phyloP scores from a whole-genome alignment of 2,113 vertebrate genomes.

The Phycodurus eques region DNA sequence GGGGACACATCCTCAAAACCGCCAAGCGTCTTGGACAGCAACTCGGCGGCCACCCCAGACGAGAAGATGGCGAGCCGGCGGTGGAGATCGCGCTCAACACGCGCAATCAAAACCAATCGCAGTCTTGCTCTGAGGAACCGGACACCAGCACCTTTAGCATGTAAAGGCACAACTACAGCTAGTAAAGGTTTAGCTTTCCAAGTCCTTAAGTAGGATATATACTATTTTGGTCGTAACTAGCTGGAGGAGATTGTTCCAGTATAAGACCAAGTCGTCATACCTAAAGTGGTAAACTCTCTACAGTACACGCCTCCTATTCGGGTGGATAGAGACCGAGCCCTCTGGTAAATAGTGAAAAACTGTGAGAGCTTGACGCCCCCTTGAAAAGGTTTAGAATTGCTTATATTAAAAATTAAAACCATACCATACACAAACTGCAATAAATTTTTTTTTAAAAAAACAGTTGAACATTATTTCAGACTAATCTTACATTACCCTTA shows the following conservation, averaged over 20 bases:
- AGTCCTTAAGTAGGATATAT: background rate
- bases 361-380: no score
- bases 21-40: slow-evolving; percentile 74
- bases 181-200: background rate
- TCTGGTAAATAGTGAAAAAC: background rate
- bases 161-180: slow-evolving; percentile 25
- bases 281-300: background rate
- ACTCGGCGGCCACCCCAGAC: slow-evolving; percentile 36
- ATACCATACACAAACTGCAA: no score
- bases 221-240: background rate
- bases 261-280: background rate
- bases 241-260: background rate
- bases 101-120: slow-evolving; percentile 40
- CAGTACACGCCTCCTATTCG: background rate
- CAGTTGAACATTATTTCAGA: no score
- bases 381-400: no score
- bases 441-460: no score
- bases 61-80: slow-evolving; percentile 27
- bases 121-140: slow-evolving; percentile 58
- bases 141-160: slow-evolving; percentile 76
- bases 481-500: no score
- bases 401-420: no score
- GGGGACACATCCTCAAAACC: slow-evolving; percentile 77
- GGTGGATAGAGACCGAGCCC: background rate
- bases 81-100: slow-evolving; percentile 67